Conservation (phyloP, 2,113 vertebrate genomes). For the Sminthopsis crassicaudata region DNA sequence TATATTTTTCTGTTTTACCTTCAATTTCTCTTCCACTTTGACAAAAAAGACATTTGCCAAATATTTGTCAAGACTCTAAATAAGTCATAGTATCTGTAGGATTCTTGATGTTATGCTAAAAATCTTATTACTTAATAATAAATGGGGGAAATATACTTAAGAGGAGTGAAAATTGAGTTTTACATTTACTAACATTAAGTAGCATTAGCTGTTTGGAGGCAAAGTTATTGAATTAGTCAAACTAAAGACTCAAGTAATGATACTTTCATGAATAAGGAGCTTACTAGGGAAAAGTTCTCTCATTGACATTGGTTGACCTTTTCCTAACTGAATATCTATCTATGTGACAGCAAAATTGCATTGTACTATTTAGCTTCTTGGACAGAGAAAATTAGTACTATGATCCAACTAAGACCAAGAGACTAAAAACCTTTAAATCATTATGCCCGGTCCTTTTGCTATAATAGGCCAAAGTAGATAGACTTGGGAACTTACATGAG, state of each 20-base stretch:
- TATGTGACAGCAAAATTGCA: constrained; percentile 32
- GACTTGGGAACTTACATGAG: constrained; percentile 26
- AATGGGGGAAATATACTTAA: background rate
- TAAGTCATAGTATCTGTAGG: background rate
- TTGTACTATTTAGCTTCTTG: constrained; percentile 17
- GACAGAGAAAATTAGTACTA: constrained; percentile 30
- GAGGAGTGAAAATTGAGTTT: constrained; percentile 1
- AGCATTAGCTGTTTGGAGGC: constrained; percentile 12
- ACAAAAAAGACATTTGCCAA: background rate
- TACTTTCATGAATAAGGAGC: constrained; percentile 15
- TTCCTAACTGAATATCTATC: constrained; percentile 34
- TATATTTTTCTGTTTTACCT: constrained; percentile 10
- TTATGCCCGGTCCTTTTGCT: constrained; percentile 2
- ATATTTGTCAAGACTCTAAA: background rate
- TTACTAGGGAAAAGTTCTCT: background rate
- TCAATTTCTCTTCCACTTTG: background rate
- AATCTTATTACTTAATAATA: constrained; percentile 4
- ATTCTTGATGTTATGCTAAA: background rate
- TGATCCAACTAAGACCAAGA: constrained; percentile 19
- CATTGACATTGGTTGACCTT: constrained; percentile 1
- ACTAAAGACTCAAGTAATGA: background rate
- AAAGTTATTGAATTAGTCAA: background rate
- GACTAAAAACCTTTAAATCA: background rate
- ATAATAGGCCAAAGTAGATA: background rate
- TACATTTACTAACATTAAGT: constrained; percentile 22